phyloP scores from a whole-genome alignment of 1,140 invertebrate species.

The Meloidogyne hapla region DNA sequence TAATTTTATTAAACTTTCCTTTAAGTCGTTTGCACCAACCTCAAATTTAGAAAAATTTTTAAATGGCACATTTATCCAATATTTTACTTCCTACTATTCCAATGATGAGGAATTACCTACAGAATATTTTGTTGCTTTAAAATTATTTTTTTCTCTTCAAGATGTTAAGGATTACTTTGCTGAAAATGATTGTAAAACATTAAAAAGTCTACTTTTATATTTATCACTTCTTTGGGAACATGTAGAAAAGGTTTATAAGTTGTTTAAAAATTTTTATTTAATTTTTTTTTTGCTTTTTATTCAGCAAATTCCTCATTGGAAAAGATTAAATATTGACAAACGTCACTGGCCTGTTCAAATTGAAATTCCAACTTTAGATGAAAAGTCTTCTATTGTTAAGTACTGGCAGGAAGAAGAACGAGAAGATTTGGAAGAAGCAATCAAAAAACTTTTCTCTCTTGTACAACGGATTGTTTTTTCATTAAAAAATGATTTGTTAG shows the following conservation, averaged over 20 bases:
- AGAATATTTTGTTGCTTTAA: constrained; percentile 36
- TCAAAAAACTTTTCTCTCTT: constrained; percentile 30
- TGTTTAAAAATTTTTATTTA: constrained; percentile 13
- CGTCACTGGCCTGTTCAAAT: constrained; percentile 27
- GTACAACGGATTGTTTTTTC: constrained; percentile 35
- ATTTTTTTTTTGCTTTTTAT: neutral
- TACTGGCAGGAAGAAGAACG: neutral
- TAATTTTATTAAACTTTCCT: neutral
- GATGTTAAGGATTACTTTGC: constrained; percentile 7
- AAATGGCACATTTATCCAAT: constrained; percentile 21
- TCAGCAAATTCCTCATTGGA: constrained; percentile 27
- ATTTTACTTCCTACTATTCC: constrained; percentile 23
- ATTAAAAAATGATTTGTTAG: constrained; percentile 17
- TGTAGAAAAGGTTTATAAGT: constrained; percentile 24
- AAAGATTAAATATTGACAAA: constrained; percentile 27
- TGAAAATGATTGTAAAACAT: constrained; percentile 40
- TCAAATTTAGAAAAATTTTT: constrained; percentile 13
- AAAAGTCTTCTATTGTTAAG: neutral
- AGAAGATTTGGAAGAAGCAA: constrained; percentile 35
- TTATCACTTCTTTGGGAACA: constrained; percentile 35
- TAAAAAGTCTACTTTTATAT: constrained; percentile 46
- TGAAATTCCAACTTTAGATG: neutral
- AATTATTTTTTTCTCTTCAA: constrained; percentile 30
- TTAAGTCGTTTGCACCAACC: neutral
- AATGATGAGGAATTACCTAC: constrained; percentile 26